These are phyloP conservation scores for Thunnus albacares DNA, from an alignment of 2,797 vertebrate species.

Conservation along the genomic window DNA sequence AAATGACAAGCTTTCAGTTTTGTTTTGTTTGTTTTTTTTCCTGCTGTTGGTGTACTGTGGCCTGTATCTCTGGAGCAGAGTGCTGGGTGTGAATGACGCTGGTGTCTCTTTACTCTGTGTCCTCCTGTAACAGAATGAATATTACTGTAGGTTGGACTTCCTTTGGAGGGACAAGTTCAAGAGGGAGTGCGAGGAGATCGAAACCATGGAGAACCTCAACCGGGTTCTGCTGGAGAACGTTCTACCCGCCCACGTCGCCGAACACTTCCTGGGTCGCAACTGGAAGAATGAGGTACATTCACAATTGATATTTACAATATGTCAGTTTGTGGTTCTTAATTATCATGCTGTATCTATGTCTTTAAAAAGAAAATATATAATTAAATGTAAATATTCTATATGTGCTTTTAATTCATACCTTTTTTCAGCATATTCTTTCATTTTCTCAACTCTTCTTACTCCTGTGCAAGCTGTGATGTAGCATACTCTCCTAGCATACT, in stretches of 20 bases:
- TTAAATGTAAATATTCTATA: background rate
- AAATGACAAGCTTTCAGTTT: background rate
- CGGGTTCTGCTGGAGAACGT: conserved; percentile 97
- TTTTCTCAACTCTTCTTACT: background rate
- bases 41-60: conserved; percentile 18
- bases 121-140: conserved; percentile 91
- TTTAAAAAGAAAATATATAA: background rate
- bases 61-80: conserved; percentile 31
- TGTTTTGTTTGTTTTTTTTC: background rate
- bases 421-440: conserved; percentile 11
- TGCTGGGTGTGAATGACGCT: conserved; percentile 67
- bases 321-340: no score
- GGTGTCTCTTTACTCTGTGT: conserved; percentile 94
- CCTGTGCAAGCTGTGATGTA: background rate
- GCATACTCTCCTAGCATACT: conserved; percentile 17
- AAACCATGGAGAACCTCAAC: conserved; percentile 99
- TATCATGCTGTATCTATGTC: background rate
- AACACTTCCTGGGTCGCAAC: conserved; percentile 96
- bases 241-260: conserved; percentile 95
- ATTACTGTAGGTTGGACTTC: conserved; percentile 98
- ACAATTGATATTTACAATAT: background rate
- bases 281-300: conserved; percentile 95
- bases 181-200: conserved; percentile 98
- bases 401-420: background rate
- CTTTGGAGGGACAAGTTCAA: conserved; percentile 99